Base-by-base conservation (phyloP, 2,888 invertebrate species). In the Nasonia oneida region DNA sequence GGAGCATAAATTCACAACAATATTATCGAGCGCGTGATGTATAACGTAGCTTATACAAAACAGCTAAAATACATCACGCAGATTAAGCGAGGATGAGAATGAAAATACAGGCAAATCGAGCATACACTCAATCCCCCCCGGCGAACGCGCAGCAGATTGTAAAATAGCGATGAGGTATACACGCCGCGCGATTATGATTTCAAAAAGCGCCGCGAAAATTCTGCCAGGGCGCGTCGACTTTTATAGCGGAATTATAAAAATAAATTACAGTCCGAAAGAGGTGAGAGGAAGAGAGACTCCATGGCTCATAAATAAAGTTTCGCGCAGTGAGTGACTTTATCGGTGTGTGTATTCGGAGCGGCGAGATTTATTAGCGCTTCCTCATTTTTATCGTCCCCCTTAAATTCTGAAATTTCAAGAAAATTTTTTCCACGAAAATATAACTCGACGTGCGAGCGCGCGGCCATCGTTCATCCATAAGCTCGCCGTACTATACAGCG, bases 361-460 rank as follows among this genome's bases (percentile, higher is more conserved):
- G 33, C 33, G 33, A 73, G 73, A 73, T 73, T 73, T 73, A 73
- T 73, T 73, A 73, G n/a, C n/a, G 23, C 42, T 73, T 42, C 39
- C 73, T 73, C 73, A 73, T 42, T 73, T 73, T 73, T 73, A 73
- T 73, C 73, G 73, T 47, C 73, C 73, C 3, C 39, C 67, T 67
- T 67, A 67, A 67, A 67, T 67, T 67, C 67, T 33, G 33, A 10
- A 67, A 33, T 67, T 67, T 67, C 29, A 67, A 67, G 67, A 67
- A 67, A 29, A 29, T 3, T 29, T 67, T 8, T 39, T 18, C 33
- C 39, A 18, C 39, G 14, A 42, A 18, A 23, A n/a, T n/a, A 73
- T 73, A 42, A 42, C 47, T 23, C 73, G 70, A 33, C 33, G 6
- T 70, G 29, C 37, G 5, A 37, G 29, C 12, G 39, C 39, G 39